phyloP scores from a whole-genome alignment of 2,797 vertebrate species.

The Protosalanx chinensis region DNA sequence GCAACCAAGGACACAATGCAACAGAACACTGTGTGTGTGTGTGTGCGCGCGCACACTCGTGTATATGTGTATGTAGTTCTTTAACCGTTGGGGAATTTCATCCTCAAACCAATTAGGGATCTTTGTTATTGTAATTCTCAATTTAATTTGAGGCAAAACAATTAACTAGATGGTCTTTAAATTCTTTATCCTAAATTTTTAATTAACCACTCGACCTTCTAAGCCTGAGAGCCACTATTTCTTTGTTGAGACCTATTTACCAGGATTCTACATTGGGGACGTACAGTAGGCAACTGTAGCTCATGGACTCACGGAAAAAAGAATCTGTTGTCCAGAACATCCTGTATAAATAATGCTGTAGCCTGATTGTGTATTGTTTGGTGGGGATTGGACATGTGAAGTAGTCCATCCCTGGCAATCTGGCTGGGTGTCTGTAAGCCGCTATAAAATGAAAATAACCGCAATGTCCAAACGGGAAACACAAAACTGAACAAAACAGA shows the following conservation, averaged over 20 bases:
- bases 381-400: neutral
- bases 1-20: neutral
- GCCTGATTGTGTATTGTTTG: neutral
- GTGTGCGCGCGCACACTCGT: no score
- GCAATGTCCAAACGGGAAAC: neutral
- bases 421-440: neutral
- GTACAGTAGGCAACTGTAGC: neutral
- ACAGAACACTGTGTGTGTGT: conserved; percentile 52
- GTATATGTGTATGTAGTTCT: neutral
- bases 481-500: neutral
- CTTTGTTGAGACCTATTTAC: neutral
- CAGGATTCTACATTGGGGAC: neutral
- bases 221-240: conserved; percentile 21
- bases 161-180: conserved; percentile 41
- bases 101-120: conserved; percentile 65
- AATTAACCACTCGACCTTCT: conserved; percentile 48
- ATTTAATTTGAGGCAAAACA: conserved; percentile 50
- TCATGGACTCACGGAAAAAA: no score
- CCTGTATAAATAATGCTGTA: neutral
- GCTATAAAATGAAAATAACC: neutral
- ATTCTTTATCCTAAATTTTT: conserved; percentile 45
- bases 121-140: conserved; percentile 49
- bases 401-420: neutral
- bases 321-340: neutral
- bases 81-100: conserved; percentile 52